These are phyloP conservation scores for Ommatoiulus sabulosus DNA, from an alignment of 2,888 invertebrate genomes.

Conservation along the genomic window DNA sequence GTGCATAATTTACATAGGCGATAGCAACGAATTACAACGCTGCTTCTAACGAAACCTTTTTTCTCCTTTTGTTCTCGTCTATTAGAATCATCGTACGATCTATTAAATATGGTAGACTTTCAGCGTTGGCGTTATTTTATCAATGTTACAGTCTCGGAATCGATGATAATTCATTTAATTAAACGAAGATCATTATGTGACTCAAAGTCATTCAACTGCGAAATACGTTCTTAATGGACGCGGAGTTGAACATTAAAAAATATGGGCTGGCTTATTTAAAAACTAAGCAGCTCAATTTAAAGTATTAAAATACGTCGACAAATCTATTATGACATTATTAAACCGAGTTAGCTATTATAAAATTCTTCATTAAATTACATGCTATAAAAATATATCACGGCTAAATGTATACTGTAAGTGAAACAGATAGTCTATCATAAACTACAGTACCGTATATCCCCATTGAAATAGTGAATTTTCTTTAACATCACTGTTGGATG, in stretches of 20 bases:
- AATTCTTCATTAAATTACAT: no score
- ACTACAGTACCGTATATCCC: no score
- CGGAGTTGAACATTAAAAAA: background rate
- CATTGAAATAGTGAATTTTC: no score
- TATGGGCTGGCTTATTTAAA: background rate
- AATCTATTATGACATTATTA: no score
- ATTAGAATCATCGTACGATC: background rate
- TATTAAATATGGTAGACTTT: background rate
- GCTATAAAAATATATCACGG: no score
- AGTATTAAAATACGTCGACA: no score
- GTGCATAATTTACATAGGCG: conserved; percentile 21
- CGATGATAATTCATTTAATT: conserved; percentile 17
- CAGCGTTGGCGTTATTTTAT: background rate
- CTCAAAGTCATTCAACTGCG: background rate
- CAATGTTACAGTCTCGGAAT: background rate
- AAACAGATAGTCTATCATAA: no score
- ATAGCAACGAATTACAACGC: background rate
- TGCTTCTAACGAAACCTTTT: background rate
- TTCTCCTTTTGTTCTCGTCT: background rate
- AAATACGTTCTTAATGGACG: background rate
- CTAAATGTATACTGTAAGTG: no score
- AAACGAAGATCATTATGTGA: background rate
- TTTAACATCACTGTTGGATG: no score
- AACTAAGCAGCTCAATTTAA: background rate
- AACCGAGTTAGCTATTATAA: no score